Percentiles rank a stretch among this genome's conserved stretches.
Conservation (phyloP, 2,888 invertebrate genomes). For the Caenorhabditis drosophilae region DNA sequence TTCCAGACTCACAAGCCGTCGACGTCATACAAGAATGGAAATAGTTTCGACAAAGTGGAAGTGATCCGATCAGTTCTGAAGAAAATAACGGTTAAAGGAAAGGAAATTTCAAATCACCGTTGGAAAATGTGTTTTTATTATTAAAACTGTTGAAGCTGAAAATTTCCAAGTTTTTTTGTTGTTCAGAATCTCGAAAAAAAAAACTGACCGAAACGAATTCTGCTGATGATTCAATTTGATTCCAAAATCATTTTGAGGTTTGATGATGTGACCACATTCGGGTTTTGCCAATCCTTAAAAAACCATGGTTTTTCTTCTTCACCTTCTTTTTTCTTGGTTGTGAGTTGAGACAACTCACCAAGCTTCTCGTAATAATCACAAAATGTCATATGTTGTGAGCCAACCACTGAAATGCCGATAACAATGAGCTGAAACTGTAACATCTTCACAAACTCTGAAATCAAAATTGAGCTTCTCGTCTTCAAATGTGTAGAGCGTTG, state of each 20-base stretch:
- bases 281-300: constrained; percentile 37
- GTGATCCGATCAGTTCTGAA: constrained; percentile 22
- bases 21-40: constrained; percentile 53
- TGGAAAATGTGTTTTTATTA: constrained; percentile 3
- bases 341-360: no score
- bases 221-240: not conserved
- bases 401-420: constrained; percentile 18
- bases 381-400: constrained; percentile 38
- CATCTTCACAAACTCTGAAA: no score
- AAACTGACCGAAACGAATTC: not conserved
- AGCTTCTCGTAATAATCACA: constrained; percentile 47
- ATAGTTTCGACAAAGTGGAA: constrained; percentile 46
- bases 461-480: constrained; percentile 4
- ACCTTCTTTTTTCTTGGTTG: no score
- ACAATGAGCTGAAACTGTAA: constrained; percentile 23
- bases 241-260: constrained; percentile 6
- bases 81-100: no score
- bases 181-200: not conserved
- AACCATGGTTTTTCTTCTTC: not conserved
- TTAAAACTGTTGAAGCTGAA: constrained; percentile 29
- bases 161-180: not conserved
- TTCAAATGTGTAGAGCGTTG: no score
- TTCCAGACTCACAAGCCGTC: constrained; percentile 45
- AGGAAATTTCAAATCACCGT: not conserved
- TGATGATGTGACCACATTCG: constrained; percentile 36